Percentiles rank a stretch among this genome's conserved stretches.
phyloP scores from a whole-genome alignment of 2,797 vertebrate genomes.

The Tiaroga cobitis region DNA sequence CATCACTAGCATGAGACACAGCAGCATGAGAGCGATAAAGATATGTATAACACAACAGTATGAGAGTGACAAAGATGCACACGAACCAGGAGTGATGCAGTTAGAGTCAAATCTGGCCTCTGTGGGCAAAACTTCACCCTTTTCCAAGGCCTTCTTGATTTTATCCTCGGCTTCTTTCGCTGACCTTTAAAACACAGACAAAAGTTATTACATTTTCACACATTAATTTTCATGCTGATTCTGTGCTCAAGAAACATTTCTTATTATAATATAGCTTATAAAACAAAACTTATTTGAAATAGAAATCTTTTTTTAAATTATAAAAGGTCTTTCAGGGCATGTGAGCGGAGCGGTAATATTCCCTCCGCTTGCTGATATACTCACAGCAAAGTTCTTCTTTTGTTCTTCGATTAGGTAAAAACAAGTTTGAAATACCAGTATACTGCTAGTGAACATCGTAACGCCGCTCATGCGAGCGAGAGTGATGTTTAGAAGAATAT shows the following conservation, averaged over 20 bases:
- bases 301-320: no score
- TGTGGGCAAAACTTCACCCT: constrained; percentile 93
- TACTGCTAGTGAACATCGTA: no score
- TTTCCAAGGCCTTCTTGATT: constrained; percentile 97
- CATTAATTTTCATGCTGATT: neutral
- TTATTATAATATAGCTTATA: neutral
- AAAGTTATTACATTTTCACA: neutral
- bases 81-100: constrained; percentile 95
- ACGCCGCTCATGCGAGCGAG: no score
- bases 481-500: no score
- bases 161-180: constrained; percentile 99
- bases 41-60: neutral
- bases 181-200: constrained; percentile 78
- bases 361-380: no score
- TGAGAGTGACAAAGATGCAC: neutral
- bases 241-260: neutral
- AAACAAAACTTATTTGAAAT: no score
- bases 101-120: constrained; percentile 98
- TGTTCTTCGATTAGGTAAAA: no score
- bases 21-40: neutral
- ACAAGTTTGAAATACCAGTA: no score
- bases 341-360: no score
- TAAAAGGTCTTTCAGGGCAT: no score
- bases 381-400: no score
- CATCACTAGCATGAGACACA: neutral